A percentile compares a stretch with the other conserved stretches of the same genome.
These are phyloP conservation scores for Dendronephthya gigantea DNA, from an alignment of 64 coral and sea anemone species.

Conservation along the genomic window DNA sequence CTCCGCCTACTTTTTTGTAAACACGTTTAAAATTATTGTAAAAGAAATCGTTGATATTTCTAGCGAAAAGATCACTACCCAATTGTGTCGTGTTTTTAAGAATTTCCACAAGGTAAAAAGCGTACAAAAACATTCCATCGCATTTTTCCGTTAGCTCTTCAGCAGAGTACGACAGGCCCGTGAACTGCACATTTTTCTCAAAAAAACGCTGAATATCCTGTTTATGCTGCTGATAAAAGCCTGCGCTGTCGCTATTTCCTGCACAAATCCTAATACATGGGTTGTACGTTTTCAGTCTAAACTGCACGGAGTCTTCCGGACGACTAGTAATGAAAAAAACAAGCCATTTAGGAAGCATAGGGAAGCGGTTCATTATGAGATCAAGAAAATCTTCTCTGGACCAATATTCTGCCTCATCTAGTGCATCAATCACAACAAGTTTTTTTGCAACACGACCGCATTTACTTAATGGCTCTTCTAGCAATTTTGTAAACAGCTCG, in stretches of 20 bases:
- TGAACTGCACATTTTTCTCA: background rate
- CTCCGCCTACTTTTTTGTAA: too few species aligned
- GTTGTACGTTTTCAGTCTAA: background rate
- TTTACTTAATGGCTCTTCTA: conserved; percentile 20
- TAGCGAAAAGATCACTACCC: too few species aligned
- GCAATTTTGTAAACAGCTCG: conserved; percentile 23
- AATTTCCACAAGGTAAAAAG: too few species aligned
- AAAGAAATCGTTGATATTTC: too few species aligned
- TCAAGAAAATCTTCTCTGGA: conserved; percentile 27
- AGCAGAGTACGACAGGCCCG: background rate
- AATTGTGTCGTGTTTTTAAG: too few species aligned
- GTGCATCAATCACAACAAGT: conserved; percentile 25
- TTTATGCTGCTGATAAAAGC: conserved; percentile 1
- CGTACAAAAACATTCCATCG: conserved; percentile 30
- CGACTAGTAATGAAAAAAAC: conserved; percentile 34
- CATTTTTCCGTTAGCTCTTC: background rate
- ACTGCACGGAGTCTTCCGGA: background rate
- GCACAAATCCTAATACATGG: conserved; percentile 18
- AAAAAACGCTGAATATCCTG: conserved; percentile 5
- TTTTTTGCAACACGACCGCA: background rate
- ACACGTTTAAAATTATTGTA: too few species aligned
- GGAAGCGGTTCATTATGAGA: background rate
- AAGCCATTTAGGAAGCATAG: conserved; percentile 12
- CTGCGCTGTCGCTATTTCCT: background rate
- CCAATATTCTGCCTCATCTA: conserved; percentile 27